These are phyloP conservation scores for Kryptolebias ocellatus DNA, from an alignment of 2,797 vertebrate species.

Conservation along the genomic window DNA sequence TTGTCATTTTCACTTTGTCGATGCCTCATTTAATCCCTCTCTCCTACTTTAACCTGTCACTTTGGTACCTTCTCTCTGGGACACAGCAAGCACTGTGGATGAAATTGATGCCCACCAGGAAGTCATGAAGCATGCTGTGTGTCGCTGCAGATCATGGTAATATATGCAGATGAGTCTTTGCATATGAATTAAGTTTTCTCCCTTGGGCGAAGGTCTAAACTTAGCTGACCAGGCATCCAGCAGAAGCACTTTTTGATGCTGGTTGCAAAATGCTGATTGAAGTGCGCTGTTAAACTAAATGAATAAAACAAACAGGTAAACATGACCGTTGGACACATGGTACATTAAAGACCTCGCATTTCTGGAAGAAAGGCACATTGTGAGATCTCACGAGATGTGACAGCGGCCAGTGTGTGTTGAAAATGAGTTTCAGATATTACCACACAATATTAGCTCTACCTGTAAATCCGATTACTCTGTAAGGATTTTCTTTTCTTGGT, in stretches of 20 bases:
- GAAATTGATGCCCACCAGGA: slow-evolving; percentile 43
- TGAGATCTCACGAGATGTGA: no score
- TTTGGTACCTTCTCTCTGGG: slow-evolving; percentile 32
- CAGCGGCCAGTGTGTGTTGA: no score
- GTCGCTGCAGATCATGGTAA: slow-evolving; percentile 53
- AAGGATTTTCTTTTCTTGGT: no score
- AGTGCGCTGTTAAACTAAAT: background rate
- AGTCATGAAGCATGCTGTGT: slow-evolving; percentile 26
- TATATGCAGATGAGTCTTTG: slow-evolving; percentile 58
- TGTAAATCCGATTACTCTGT: no score
- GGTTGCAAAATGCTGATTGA: slow-evolving; percentile 47
- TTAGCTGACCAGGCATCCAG: slow-evolving; percentile 57
- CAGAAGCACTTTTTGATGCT: slow-evolving; percentile 20
- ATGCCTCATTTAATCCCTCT: slow-evolving; percentile 42
- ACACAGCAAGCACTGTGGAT: slow-evolving; percentile 16
- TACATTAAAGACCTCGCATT: no score
- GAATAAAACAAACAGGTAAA: slow-evolving; percentile 28
- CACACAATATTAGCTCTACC: no score
- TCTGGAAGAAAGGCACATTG: no score
- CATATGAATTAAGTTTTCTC: slow-evolving; percentile 30
- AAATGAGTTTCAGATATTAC: no score
- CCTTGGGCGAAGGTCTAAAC: slow-evolving; percentile 37
- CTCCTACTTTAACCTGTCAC: slow-evolving; percentile 38
- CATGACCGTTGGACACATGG: slow-evolving; percentile 1
- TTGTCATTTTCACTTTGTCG: slow-evolving; percentile 34